phyloP scores from a whole-genome alignment of 1,140 invertebrate species.

The Atta colombica region DNA sequence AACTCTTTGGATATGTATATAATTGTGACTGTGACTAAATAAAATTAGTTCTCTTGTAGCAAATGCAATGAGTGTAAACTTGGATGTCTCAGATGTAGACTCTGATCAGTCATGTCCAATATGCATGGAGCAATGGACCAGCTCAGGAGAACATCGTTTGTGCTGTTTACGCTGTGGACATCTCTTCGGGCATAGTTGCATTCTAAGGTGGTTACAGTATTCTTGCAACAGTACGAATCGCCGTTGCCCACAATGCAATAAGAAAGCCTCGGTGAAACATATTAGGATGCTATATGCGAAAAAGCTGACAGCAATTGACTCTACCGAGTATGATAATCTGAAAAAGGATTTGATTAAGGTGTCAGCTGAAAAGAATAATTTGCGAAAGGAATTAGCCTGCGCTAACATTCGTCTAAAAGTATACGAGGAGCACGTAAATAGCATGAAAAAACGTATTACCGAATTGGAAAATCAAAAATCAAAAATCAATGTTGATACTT shows the following conservation, averaged over 20 bases:
- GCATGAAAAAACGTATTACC: slow-evolving; percentile 82
- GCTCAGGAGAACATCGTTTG: slow-evolving; percentile 93
- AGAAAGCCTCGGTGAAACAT: slow-evolving; percentile 91
- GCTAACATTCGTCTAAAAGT: slow-evolving; percentile 83
- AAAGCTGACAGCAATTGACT: slow-evolving; percentile 89
- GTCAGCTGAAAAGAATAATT: slow-evolving; percentile 86
- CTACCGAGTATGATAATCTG: slow-evolving; percentile 88
- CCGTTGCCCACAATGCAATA: slow-evolving; percentile 96
- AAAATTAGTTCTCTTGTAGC: slow-evolving; percentile 19
- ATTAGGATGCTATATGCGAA: slow-evolving; percentile 92
- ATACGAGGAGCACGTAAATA: slow-evolving; percentile 84
- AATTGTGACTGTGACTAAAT: not conserved
- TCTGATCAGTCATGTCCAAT: slow-evolving; percentile 93
- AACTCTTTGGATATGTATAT: not conserved
- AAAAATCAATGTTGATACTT: slow-evolving; percentile 56
- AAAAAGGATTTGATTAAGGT: slow-evolving; percentile 87
- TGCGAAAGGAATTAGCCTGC: slow-evolving; percentile 86
- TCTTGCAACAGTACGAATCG: slow-evolving; percentile 78
- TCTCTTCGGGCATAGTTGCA: slow-evolving; percentile 94
- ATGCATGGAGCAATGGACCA: slow-evolving; percentile 95
- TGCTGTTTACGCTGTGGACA: slow-evolving; percentile 96
- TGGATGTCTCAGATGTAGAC: slow-evolving; percentile 80
- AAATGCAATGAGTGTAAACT: not conserved
- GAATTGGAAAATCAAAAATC: slow-evolving; percentile 76
- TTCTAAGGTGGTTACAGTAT: slow-evolving; percentile 91